Percentiles rank a stretch among this genome's conserved stretches.
These are phyloP conservation scores for Periophthalmus magnuspinnatus DNA, from an alignment of 2,797 vertebrate genomes.

Conservation along the genomic window DNA sequence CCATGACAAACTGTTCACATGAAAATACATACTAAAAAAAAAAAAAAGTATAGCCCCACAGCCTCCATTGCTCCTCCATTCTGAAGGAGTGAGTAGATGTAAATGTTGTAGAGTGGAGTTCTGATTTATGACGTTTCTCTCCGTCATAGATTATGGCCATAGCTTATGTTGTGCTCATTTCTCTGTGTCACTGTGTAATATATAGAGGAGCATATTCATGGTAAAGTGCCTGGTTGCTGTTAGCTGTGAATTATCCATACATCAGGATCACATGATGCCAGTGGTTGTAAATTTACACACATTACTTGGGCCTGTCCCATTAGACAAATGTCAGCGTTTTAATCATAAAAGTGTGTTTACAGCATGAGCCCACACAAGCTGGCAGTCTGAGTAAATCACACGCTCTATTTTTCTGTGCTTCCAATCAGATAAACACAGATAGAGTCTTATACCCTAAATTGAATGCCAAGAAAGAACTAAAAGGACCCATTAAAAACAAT, in stretches of 20 bases:
- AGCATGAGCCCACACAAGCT: conserved; percentile 4
- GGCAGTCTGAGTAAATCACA: conserved; percentile 4
- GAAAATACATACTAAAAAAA: neutral
- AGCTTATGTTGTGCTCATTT: conserved; percentile 37
- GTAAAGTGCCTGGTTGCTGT: conserved; percentile 12
- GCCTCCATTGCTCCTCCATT: neutral
- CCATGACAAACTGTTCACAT: neutral
- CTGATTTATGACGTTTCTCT: conserved; percentile 40
- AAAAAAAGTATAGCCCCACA: neutral
- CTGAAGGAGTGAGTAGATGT: conserved; percentile 19
- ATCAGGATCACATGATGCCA: conserved; percentile 31
- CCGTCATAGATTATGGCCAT: conserved; percentile 29
- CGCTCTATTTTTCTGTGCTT: neutral
- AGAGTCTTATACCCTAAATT: neutral
- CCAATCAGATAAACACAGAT: neutral
- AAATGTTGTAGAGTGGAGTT: conserved; percentile 3
- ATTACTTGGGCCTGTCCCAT: conserved; percentile 15
- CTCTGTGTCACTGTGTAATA: conserved; percentile 28
- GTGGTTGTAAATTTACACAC: conserved; percentile 15
- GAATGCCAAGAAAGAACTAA: neutral
- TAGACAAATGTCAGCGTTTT: conserved; percentile 8
- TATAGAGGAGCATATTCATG: conserved; percentile 25
- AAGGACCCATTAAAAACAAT: neutral
- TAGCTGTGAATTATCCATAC: conserved; percentile 29
- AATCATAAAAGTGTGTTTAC: conserved; percentile 25